phyloP scores from a whole-genome alignment of 2,797 vertebrate genomes.

The Silurus aristotelis region DNA sequence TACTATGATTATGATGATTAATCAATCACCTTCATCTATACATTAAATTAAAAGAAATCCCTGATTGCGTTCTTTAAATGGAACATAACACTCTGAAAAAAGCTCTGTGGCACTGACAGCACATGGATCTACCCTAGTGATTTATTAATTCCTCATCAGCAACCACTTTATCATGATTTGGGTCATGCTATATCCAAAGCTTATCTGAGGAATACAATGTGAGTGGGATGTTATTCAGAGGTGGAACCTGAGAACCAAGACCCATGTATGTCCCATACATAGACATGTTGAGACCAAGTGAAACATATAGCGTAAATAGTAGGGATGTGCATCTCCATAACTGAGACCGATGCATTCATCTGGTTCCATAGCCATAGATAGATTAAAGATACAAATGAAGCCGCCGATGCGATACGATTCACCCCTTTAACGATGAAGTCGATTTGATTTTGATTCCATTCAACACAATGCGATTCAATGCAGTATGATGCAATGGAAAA shows the following conservation, averaged over 20 bases:
- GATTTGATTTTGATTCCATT: too few relatives aligned
- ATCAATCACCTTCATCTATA: background rate
- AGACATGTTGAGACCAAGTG: background rate
- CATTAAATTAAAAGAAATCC: background rate
- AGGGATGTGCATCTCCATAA: too few relatives aligned
- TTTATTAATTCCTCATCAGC: background rate
- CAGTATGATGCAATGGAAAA: too few relatives aligned
- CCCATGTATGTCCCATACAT: background rate
- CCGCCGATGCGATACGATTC: too few relatives aligned
- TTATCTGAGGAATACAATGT: background rate
- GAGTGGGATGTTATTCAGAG: background rate
- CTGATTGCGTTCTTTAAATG: background rate
- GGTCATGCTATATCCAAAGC: background rate
- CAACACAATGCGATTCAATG: too few relatives aligned
- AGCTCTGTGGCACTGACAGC: background rate
- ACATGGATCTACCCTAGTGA: background rate
- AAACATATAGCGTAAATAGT: background rate
- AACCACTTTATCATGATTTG: background rate
- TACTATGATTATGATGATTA: background rate
- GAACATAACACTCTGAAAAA: background rate
- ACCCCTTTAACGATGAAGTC: too few relatives aligned
- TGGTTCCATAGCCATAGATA: too few relatives aligned
- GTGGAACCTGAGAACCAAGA: background rate
- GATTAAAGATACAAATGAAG: too few relatives aligned
- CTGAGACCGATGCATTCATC: too few relatives aligned